Evolutionary conservation across 2,888 invertebrate genomes (phyloP).

Genomic region (Nymphalis polychloros): DNA sequence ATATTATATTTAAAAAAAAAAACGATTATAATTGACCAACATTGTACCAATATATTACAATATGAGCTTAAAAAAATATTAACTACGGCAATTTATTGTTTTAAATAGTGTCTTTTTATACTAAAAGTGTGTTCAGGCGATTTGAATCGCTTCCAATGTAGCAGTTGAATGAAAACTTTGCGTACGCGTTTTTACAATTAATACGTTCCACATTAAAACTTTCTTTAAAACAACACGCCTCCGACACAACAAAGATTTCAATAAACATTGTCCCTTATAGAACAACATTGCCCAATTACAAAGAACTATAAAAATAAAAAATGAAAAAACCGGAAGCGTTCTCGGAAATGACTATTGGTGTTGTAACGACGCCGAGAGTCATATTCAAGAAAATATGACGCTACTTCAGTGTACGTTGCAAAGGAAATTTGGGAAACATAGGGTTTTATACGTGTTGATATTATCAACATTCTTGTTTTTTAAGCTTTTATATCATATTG

Average conservation of each 20-base stretch:
- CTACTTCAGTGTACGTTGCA: conserved; percentile 50
- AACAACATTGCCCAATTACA: conserved; percentile 35
- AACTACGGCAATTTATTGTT: too few relatives aligned
- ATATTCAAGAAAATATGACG: conserved; percentile 64
- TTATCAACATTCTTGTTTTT: not conserved
- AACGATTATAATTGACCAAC: too few relatives aligned
- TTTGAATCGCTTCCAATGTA: too few relatives aligned
- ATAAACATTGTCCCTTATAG: conserved; percentile 10
- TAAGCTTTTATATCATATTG: not conserved
- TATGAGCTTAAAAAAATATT: too few relatives aligned
- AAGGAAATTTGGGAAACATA: conserved; percentile 20
- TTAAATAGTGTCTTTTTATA: too few relatives aligned
- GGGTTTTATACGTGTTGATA: conserved; percentile 13
- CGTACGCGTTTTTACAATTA: too few relatives aligned
- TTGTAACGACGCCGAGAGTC: conserved; percentile 45
- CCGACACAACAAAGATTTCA: not conserved
- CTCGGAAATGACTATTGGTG: conserved; percentile 56
- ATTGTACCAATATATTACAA: too few relatives aligned
- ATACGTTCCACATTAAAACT: too few relatives aligned
- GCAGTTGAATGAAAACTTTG: too few relatives aligned
- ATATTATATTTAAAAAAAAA: too few relatives aligned
- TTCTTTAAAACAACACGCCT: not conserved
- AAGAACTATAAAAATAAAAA: conserved; percentile 39
- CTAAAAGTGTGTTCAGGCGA: too few relatives aligned
- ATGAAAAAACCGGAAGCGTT: conserved; percentile 48